These are phyloP conservation scores for Schizopygopsis malacanthus DNA, from an alignment of 2,797 vertebrate species.

Conservation along the genomic window DNA sequence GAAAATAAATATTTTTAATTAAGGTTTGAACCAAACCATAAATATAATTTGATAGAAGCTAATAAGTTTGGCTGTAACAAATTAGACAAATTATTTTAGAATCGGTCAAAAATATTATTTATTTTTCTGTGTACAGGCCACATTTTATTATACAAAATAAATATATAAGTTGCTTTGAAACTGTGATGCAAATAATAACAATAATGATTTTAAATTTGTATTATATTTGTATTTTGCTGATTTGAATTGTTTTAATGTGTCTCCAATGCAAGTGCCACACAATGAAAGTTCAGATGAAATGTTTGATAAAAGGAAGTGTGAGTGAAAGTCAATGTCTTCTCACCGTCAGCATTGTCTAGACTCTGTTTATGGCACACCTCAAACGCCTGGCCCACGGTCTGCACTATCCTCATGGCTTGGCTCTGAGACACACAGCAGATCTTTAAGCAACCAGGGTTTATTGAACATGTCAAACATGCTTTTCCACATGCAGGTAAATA, in stretches of 20 bases:
- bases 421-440: conserved; percentile 76
- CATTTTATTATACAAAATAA: background rate
- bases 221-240: too few species aligned
- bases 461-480: background rate
- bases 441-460: background rate
- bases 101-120: background rate
- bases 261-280: background rate
- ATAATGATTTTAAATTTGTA: background rate
- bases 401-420: conserved; percentile 96
- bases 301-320: background rate
- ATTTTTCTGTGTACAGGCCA: background rate
- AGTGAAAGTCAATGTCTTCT: conserved; percentile 81
- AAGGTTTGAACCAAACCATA: background rate
- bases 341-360: conserved; percentile 85
- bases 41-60: background rate
- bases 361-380: conserved; percentile 98
- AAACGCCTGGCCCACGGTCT: conserved; percentile 95
- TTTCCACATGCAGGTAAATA: conserved; percentile 1
- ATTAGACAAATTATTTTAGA: background rate
- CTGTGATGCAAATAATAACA: background rate
- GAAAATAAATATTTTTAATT: background rate
- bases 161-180: background rate
- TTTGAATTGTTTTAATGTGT: background rate
- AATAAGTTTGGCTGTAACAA: background rate
- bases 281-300: too few species aligned